Conservation (phyloP, 2,888 invertebrate species). For the Lasioglossum vierecki region DNA sequence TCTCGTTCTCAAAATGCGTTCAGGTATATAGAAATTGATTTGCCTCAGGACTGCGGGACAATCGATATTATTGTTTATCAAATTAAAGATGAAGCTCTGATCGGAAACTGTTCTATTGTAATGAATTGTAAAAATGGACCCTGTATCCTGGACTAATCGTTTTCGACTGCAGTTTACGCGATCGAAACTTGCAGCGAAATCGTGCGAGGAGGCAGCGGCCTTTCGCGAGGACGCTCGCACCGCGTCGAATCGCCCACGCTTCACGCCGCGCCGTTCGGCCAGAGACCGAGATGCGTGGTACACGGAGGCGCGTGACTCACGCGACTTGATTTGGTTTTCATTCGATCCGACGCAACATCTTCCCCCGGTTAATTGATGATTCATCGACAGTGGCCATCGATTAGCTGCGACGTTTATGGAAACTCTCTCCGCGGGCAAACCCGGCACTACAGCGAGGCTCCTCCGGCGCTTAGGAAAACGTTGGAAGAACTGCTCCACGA, state of each 20-base stretch:
- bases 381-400: conserved; percentile 64
- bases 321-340: conserved; percentile 68
- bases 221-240: conserved; percentile 27
- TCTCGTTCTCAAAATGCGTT: too few relatives aligned
- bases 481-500: not conserved
- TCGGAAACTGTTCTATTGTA: too few relatives aligned
- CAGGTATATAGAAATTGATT: too few relatives aligned
- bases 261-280: conserved; percentile 1
- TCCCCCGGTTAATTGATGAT: conserved; percentile 72
- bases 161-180: not conserved
- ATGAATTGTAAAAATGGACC: too few relatives aligned
- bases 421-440: conserved; percentile 10
- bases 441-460: not conserved
- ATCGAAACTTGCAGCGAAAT: not conserved
- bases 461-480: not conserved
- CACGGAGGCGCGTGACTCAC: conserved; percentile 62
- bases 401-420: conserved; percentile 39
- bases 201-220: not conserved
- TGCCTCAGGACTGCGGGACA: too few relatives aligned
- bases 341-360: conserved; percentile 70
- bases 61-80: too few relatives aligned
- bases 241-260: conserved; percentile 36
- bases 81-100: too few relatives aligned
- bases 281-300: conserved; percentile 44
- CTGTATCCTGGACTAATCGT: too few relatives aligned